phyloP scores from a whole-genome alignment of 1,140 invertebrate genomes.

The Apocrypta bakeri region DNA sequence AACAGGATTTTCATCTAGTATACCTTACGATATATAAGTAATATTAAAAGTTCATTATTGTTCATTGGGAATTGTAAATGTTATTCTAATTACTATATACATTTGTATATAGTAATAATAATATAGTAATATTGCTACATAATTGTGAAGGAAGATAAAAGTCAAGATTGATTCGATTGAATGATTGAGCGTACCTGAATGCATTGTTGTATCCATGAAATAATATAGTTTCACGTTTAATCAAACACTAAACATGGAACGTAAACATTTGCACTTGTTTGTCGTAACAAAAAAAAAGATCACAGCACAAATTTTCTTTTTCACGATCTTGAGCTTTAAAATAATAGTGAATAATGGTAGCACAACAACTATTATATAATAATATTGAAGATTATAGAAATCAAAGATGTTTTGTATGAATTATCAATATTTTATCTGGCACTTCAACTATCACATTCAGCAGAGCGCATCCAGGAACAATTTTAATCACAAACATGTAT shows the following conservation, averaged over 20 bases:
- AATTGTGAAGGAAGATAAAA: neutral
- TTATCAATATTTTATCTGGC: constrained; percentile 47
- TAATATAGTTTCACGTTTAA: neutral
- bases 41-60: too few species aligned
- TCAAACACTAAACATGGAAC: neutral
- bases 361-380: constrained; percentile 27
- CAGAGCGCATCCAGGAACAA: constrained; percentile 49
- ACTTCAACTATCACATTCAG: constrained; percentile 50
- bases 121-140: neutral
- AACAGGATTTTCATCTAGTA: neutral
- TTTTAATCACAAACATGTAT: constrained; percentile 39
- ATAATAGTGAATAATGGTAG: constrained; percentile 30
- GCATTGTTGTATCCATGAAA: neutral
- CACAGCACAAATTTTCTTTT: constrained; percentile 47
- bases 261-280: constrained; percentile 40
- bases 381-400: constrained; percentile 15
- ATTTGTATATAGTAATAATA: neutral
- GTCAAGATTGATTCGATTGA: neutral
- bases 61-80: too few species aligned
- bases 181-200: neutral
- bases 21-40: neutral
- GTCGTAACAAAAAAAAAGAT: constrained; percentile 39
- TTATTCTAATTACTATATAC: too few species aligned
- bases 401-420: constrained; percentile 12
- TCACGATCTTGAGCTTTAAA: constrained; percentile 36